These are phyloP conservation scores for Eleginops maclovinus DNA, from an alignment of 2,113 vertebrate genomes.

Conservation along the genomic window DNA sequence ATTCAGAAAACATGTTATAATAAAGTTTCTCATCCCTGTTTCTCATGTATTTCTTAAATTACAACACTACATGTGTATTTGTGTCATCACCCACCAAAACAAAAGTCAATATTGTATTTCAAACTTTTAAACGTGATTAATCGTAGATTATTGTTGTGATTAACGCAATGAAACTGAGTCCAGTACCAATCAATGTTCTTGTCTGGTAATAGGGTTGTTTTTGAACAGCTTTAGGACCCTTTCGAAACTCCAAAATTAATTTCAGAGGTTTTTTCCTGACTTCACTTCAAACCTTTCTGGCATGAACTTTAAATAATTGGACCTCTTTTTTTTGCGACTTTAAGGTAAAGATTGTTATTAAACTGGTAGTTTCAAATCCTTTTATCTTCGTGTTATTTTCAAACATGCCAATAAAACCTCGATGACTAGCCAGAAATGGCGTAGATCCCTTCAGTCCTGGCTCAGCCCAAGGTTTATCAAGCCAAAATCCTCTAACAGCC, in stretches of 20 bases:
- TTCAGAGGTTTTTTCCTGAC: background rate
- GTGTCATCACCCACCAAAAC: too few relatives aligned
- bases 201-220: background rate
- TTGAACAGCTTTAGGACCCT: background rate
- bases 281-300: background rate
- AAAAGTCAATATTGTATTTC: too few relatives aligned
- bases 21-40: too few relatives aligned
- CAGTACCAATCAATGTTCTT: background rate
- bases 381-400: background rate
- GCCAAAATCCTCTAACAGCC: conserved; percentile 15
- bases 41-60: too few relatives aligned
- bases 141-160: too few relatives aligned
- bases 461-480: conserved; percentile 8
- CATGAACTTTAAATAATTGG: background rate
- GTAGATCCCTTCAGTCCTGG: background rate
- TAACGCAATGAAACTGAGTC: too few relatives aligned
- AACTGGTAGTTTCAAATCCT: background rate
- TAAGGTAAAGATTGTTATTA: background rate
- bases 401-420: background rate
- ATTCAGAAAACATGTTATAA: too few relatives aligned
- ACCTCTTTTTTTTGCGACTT: background rate
- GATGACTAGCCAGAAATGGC: background rate
- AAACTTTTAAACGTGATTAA: too few relatives aligned
- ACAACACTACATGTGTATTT: too few relatives aligned
- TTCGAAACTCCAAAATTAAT: background rate